Evolutionary conservation across 2,797 vertebrate genomes (phyloP).

Genomic region (Coendou prehensilis): DNA sequence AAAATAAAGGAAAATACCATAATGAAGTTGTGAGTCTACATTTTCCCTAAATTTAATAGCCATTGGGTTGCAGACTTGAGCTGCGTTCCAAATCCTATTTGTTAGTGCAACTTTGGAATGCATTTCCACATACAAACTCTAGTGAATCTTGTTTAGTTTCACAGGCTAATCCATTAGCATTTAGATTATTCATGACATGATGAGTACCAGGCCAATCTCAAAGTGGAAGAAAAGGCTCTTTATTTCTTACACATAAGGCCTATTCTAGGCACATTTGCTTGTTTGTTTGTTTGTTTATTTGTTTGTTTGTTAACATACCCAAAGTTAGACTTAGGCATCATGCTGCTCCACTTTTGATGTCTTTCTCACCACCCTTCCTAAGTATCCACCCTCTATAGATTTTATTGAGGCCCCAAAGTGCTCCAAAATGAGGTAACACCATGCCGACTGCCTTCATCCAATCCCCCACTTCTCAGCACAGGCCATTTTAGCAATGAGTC

Average conservation of each 20-base stretch:
- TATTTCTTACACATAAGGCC: neutral
- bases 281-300: neutral
- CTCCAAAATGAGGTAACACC: neutral
- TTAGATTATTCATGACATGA: neutral
- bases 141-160: neutral
- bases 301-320: neutral
- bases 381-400: neutral
- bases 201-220: neutral
- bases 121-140: neutral
- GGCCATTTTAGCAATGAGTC: neutral
- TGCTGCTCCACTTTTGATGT: neutral
- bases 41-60: conserved; percentile 41
- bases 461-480: neutral
- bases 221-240: neutral
- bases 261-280: neutral
- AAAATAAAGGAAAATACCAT: neutral
- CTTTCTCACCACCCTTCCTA: neutral
- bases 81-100: conserved; percentile 12
- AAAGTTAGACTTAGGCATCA: neutral
- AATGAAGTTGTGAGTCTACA: neutral
- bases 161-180: neutral
- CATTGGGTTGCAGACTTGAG: neutral
- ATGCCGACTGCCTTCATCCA: neutral
- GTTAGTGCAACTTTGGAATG: neutral
- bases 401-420: neutral